Percentiles rank a stretch among this genome's conserved stretches.
Evolutionary conservation across 2,113 vertebrate species (phyloP).

Genomic region (Hymenochirus boettgeri): DNA sequence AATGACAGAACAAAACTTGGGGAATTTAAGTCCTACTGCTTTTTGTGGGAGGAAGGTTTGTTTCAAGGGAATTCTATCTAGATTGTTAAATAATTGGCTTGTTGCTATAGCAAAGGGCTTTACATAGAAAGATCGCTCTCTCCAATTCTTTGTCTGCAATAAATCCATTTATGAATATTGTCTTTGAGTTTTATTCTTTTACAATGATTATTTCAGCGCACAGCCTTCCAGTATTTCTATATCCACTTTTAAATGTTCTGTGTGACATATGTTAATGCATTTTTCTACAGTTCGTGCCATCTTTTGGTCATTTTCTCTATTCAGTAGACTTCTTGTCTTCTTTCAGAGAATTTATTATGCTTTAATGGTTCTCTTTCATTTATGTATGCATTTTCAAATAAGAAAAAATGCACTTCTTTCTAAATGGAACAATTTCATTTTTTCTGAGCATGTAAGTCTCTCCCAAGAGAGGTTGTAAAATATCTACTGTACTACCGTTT

Average conservation of each 20-base stretch:
- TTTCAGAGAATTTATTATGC: conserved; percentile 17
- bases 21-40: conserved; percentile 6
- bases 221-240: conserved; percentile 21
- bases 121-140: conserved; percentile 18
- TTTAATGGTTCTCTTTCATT: conserved; percentile 14
- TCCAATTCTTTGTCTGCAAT: conserved; percentile 12
- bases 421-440: conserved; percentile 30
- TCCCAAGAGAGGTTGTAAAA: conserved; percentile 36
- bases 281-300: conserved; percentile 6
- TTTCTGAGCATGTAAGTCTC: conserved; percentile 17
- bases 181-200: conserved; percentile 23
- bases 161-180: conserved; percentile 26
- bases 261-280: conserved; percentile 10
- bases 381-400: conserved; percentile 26
- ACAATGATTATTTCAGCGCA: conserved; percentile 20
- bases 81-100: conserved; percentile 30
- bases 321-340: conserved; percentile 2
- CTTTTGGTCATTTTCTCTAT: conserved; percentile 4
- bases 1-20: conserved; percentile 1
- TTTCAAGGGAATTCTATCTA: conserved; percentile 25
- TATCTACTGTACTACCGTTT: conserved; percentile 20
- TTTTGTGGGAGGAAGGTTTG: conserved; percentile 13
- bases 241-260: conserved; percentile 19
- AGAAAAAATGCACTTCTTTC: conserved; percentile 14
- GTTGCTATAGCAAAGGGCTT: conserved; percentile 40